phyloP scores from a whole-genome alignment of 2,888 invertebrate species.

The Apoda limacodes region DNA sequence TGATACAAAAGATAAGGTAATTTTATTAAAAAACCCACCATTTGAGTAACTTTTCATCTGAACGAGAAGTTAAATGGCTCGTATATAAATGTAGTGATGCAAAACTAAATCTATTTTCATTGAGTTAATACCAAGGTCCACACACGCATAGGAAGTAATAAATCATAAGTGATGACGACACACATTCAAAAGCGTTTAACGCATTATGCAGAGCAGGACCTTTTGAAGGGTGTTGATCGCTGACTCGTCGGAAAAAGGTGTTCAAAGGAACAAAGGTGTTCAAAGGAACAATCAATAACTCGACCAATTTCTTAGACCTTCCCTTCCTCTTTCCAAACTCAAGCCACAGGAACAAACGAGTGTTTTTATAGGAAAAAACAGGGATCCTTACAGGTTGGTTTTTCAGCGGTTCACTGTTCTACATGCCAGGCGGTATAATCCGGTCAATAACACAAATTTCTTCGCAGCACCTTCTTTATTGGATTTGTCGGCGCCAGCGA shows the following conservation, averaged over 20 bases:
- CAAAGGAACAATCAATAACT: slow-evolving; percentile 55
- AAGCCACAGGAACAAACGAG: slow-evolving; percentile 25
- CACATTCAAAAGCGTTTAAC: slow-evolving; percentile 45
- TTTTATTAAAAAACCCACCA: too few relatives aligned
- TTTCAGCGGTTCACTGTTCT: slow-evolving; percentile 33
- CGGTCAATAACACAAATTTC: slow-evolving; percentile 66
- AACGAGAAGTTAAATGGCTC: too few relatives aligned
- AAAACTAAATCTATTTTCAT: too few relatives aligned
- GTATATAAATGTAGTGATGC: too few relatives aligned
- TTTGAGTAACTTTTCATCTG: too few relatives aligned
- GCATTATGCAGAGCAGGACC: slow-evolving; percentile 47
- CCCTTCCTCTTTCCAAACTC: slow-evolving; percentile 24
- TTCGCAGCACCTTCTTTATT: slow-evolving; percentile 56
- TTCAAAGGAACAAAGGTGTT: slow-evolving; percentile 56
- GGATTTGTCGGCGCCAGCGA: slow-evolving; percentile 52
- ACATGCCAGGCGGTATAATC: slow-evolving; percentile 58
- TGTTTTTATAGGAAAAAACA: slow-evolving; percentile 23
- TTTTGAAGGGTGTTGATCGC: slow-evolving; percentile 40
- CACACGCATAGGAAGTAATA: too few relatives aligned
- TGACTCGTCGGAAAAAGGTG: slow-evolving; percentile 56
- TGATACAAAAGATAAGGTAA: too few relatives aligned
- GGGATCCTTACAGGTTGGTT: slow-evolving; percentile 36
- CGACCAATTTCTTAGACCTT: slow-evolving; percentile 38
- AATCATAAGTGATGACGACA: too few relatives aligned
- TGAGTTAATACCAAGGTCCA: too few relatives aligned